Base-by-base conservation (phyloP, 2,888 invertebrate species). In the Carterocephalus palaemon region DNA sequence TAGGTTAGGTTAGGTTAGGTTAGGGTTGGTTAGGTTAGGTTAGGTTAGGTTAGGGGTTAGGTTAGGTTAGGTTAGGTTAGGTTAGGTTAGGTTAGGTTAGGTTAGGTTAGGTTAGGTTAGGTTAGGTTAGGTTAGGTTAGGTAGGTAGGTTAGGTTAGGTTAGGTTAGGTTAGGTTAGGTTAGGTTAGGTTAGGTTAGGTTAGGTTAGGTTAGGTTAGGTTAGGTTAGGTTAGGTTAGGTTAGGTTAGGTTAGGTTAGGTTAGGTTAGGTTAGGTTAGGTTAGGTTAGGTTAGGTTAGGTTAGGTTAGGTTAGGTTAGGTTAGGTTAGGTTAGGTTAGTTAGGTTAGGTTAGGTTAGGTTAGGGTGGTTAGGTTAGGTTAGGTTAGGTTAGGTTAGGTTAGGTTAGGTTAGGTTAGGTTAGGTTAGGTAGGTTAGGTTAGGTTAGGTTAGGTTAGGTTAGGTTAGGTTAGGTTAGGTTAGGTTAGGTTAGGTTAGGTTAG, bases 331-430 rank as follows among this genome's bases (percentile, higher is more conserved):
- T 22, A 22, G 22, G 22, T 22, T 22, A 22, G 22, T 22, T 22
- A 22, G 22, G 22, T 22, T 22, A 22, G 22, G 22, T 22, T 22
- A 22, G 22, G 22, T 22, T 22, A 22, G 22, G 22, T 22, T 22
- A 22, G 22, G 22, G 49, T 41, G 49, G 47, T 49, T 46, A 49
- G 48, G 49, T 49, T 46, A 46, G 49, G 49, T 49, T 43, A 43
- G 49, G 46, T 50, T 49, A 49, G 49, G 49, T 49, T 49, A 46
- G 49, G 46, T 46, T 49, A 49, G 49, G 49, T 49, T 46, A 36
- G 41, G 49, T 53, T 46, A 49, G 49, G 49, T 49, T 49, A 49
- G 49, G 49, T 49, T 49, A 46, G 49, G 49, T 49, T 46, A 46
- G 49, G 49, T 49, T 46, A 46, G 49, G 46, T 42, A 42, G 49